Evolutionary conservation across 1,140 invertebrate species (phyloP), one percentile per base, ranked within the genome.

Genomic region (Idris sp.): DNA sequence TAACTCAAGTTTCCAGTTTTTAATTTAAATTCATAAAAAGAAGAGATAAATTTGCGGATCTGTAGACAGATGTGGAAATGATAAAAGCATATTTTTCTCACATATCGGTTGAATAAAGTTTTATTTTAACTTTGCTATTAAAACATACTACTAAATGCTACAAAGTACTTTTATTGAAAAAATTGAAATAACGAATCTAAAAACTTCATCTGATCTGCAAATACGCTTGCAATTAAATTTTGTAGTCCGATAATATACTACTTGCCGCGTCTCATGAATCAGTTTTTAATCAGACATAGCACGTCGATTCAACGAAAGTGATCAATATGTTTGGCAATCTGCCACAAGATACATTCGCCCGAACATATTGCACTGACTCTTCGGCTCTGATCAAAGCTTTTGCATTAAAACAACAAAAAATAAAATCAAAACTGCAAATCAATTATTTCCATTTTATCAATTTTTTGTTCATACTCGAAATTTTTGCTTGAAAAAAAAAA

Each of bases 271-370:
- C 53, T 59, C 65, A 53, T 69, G 54, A 71, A 61, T 71, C 67
- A 71, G 56, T 71, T 61, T 71, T 71, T 71, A 71, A 71, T 71
- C 67, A 61, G 67, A 71, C 67, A 48, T 54, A 54, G 38, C 67
- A 30, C 54, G 46, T 69, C 65, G 54, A 58, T 68, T 58, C 46
- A 69, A 69, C 59, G 54, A 71, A 61, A 61, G 48, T 71, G 56
- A 71, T 71, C 67, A 71, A 71, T 61, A 69, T 59, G 67, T 71
- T 62, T 61, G 67, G 67, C 67, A 44, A 7, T n/a, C 38, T 71
- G 48, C 67, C 67, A 62, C 46, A 71, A 44, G 65, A 61, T 71
- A 71, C 40, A 46, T 31, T 71, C 28, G 22, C 38, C 14, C 1
- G 22, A 53, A 53, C 56, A 54, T 54, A 62, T 71, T 62, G 36